Conservation (phyloP, 2,113 vertebrate genomes). For the Lanius collurio region DNA sequence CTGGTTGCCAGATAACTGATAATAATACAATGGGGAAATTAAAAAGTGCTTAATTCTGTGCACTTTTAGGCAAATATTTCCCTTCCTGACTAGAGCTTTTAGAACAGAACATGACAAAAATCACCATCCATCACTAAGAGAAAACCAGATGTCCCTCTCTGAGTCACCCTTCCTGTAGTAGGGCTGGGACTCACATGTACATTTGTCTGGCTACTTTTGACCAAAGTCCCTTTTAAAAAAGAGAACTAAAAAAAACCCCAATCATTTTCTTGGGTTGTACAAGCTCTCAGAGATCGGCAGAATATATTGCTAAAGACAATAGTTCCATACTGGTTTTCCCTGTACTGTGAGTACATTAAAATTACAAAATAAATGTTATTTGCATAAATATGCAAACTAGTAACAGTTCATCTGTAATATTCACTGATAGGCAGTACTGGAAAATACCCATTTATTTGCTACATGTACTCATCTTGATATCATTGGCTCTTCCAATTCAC, state of each 20-base stretch:
- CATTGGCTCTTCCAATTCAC: background rate
- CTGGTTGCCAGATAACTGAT: background rate
- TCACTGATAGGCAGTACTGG: background rate
- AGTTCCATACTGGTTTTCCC: background rate
- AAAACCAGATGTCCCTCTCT: background rate
- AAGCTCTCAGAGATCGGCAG: background rate
- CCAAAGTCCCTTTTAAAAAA: background rate
- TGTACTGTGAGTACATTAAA: background rate
- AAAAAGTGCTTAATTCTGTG: background rate
- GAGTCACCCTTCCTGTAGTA: background rate
- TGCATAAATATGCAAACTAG: background rate
- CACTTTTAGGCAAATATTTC: background rate
- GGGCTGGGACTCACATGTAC: background rate
- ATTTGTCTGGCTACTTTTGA: background rate
- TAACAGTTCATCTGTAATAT: background rate
- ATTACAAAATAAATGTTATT: background rate
- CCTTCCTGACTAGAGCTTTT: background rate
- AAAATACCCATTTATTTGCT: background rate
- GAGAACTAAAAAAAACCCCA: rapidly evolving
- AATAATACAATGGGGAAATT: background rate
- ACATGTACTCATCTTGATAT: background rate
- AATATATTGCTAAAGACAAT: background rate
- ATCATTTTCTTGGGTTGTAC: rapidly evolving
- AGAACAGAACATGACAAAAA: background rate
- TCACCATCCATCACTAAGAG: background rate